Evolutionary conservation across 2,797 vertebrate species (phyloP), one percentile per base, ranked within the genome.

Genomic region (Menidia menidia): DNA sequence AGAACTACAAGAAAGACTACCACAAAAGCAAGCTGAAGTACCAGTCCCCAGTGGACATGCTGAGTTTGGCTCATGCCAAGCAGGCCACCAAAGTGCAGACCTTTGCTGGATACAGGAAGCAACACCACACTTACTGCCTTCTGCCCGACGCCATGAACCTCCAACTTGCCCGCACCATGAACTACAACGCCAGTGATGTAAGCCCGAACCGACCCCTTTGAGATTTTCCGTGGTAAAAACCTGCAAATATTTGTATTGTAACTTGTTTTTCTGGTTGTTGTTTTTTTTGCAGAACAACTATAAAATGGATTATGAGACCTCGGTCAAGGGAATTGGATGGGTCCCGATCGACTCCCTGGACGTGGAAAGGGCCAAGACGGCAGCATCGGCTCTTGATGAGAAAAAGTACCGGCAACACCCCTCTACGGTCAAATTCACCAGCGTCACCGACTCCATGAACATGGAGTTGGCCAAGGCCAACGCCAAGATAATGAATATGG

Each of bases 381-480:
- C 97, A 44, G 95, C 82, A 16, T 90, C 93, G 6, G 97, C 97
- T 44, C 63, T 98, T 68, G 89, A 95, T 78, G 98, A 99, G 84
- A 95, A 78, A 69, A 97, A 95, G 33, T 99, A 99, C 75, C 93
- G 97, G 4, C 97, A 98, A 84, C 96, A 94, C 64, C 98, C 98
- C 2, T 93, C 92, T 50, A 97, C 92, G 0, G 66, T 98, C 82
- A 98, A 97, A 74, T 99, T 99, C 88, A 97, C 97, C 43, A 97
- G 96, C 7, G 41, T 90, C 1, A 62, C 80, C 3, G 95, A 97
- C 85, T 95, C 94, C 39, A 96, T 97, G 14, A 95, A 88, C 74
- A 96, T 98, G 96, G 95, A 97, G 77, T 95, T 97, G 77, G 95
- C 95, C 25, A 97, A 97, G 77, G 64, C 95, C 81, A 98, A 98